These are phyloP conservation scores for Scomberomorus guttatus DNA, from an alignment of 2,797 vertebrate species.

Conservation along the genomic window DNA sequence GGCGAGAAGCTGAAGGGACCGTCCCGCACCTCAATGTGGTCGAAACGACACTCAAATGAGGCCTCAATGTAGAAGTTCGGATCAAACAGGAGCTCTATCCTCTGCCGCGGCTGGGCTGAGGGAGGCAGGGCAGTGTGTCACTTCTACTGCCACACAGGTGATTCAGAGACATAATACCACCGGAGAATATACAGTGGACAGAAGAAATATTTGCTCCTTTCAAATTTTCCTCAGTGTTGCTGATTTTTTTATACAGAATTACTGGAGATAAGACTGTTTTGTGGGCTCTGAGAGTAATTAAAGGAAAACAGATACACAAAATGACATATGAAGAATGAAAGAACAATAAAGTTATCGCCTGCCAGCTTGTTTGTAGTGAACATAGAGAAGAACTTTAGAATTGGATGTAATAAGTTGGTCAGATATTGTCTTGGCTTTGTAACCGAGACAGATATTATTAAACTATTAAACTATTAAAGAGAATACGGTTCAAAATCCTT, in stretches of 20 bases:
- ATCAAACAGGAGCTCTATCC: constrained; percentile 93
- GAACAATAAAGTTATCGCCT: not conserved
- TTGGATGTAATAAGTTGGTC: not conserved
- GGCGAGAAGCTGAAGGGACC: constrained; percentile 97
- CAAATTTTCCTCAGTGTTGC: not conserved
- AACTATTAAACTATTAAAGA: not conserved
- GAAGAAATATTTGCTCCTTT: not conserved
- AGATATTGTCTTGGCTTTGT: not conserved
- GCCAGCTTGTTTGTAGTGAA: constrained; percentile 2
- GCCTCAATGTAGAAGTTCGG: constrained; percentile 92
- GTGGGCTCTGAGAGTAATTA: not conserved
- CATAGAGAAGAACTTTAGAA: not conserved
- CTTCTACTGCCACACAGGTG: constrained; percentile 3
- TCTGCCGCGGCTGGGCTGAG: constrained; percentile 92
- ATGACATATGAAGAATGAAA: constrained; percentile 11
- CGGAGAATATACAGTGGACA: not conserved
- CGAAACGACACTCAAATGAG: constrained; percentile 97
- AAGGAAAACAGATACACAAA: not conserved
- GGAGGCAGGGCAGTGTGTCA: constrained; percentile 27
- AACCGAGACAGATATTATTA: not conserved
- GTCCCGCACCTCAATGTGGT: constrained; percentile 96
- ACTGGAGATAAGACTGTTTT: not conserved
- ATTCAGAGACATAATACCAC: not conserved
- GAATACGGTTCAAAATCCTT: not conserved
- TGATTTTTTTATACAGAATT: not conserved